phyloP scores from a whole-genome alignment of 2,888 invertebrate species.

The Drosophila histrio region DNA sequence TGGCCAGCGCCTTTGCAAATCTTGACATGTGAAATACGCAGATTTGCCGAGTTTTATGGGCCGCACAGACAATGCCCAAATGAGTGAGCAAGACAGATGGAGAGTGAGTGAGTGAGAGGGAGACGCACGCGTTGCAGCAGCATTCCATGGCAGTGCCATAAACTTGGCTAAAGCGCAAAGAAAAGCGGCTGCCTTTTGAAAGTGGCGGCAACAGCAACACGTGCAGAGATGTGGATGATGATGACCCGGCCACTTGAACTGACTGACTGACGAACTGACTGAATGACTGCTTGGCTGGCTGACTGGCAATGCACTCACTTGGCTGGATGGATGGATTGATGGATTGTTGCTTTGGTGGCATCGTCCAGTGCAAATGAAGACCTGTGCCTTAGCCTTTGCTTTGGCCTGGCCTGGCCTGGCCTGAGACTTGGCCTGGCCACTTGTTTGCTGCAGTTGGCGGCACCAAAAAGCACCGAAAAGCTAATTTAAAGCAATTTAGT shows the following conservation, averaged over 20 bases:
- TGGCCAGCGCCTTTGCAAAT: conserved; percentile 59
- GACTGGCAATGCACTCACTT: conserved; percentile 14
- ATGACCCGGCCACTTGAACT: conserved; percentile 80
- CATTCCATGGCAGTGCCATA: conserved; percentile 78
- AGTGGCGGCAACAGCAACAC: conserved; percentile 71
- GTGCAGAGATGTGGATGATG: conserved; percentile 64
- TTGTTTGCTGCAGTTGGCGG: conserved; percentile 55
- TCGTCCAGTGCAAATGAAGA: conserved; percentile 75
- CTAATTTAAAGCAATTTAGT: conserved; percentile 83
- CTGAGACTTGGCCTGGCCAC: conserved; percentile 44
- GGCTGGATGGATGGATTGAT: conserved; percentile 73
- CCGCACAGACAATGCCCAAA: conserved; percentile 59
- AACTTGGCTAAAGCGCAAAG: conserved; percentile 78
- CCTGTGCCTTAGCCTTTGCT: conserved; percentile 53
- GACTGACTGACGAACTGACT: conserved; percentile 52
- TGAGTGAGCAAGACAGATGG: neutral
- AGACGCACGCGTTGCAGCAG: conserved; percentile 50
- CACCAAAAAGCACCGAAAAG: conserved; percentile 63
- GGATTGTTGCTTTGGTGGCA: conserved; percentile 72
- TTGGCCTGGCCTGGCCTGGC: conserved; percentile 10
- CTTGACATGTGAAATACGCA: conserved; percentile 81
- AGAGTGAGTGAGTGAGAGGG: conserved; percentile 1
- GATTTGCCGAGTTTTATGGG: conserved; percentile 80
- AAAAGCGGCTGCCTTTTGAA: conserved; percentile 70
- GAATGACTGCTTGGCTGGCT: neutral